Evolutionary conservation across 2,888 invertebrate species (phyloP), one percentile per base, ranked within the genome.

Genomic region (Cosmopolites sordidus): DNA sequence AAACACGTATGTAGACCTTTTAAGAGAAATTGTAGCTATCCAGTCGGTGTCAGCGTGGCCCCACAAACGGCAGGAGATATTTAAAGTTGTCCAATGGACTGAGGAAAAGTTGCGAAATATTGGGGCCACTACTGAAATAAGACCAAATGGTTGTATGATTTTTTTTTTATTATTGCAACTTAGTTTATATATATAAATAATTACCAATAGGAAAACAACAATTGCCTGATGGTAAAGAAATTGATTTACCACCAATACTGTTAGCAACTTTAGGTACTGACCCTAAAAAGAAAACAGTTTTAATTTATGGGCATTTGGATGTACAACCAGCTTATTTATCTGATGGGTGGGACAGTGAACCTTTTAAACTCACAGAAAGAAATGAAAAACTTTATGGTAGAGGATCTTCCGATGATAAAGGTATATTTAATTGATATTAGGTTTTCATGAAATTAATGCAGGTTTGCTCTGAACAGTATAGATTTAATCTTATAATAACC

Each of bases 231-330:
- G 92, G 89, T 0, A 76, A 76, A 51, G 73, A 80, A 67, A 76
- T 95, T 43, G 83, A 85, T 43, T 75, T 95, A 42, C 96, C 97
- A 1, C 93, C 94, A 27, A 88, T 91, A 2, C 71, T 97, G 40
- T 76, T 94, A 27, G 94, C 87, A 37, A 76, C 76, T 30, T 76
- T 94, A 46, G 95, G 94, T 61, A 82, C 80, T 62, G 91, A 96
- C 69, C 77, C 83, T 0, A 80, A 80, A 37, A 97, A 97, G 76
- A 94, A 92, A 69, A 99, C 97, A 3, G 59, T 98, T 40, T 84
- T 92, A 55, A 79, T 99, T 51, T 99, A 99, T 73, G 98, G 98
- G 0, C 98, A 99, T 76, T 81, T 99, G 68, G 98, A 99, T 78
- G 98, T 99, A 1, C 98, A 98, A 72, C 98, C 98, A 11, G 98